phyloP scores from a whole-genome alignment of 2,888 invertebrate species.

The Macroteleia sp. region DNA sequence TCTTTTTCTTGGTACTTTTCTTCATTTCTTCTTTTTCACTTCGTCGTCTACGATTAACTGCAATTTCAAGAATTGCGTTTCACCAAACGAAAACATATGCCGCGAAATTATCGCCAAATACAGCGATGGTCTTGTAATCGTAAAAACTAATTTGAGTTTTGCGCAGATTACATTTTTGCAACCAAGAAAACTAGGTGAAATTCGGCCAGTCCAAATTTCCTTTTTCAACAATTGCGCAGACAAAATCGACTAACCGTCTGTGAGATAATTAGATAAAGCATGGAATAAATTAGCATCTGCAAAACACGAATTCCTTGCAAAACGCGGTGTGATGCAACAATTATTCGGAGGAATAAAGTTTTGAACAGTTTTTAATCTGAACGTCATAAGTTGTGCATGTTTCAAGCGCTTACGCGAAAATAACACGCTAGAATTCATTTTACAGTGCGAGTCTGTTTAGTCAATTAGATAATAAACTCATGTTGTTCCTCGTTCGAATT shows the following conservation, averaged over 20 bases:
- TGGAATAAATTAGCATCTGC: constrained; percentile 19
- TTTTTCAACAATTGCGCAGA: background rate
- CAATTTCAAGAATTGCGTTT: background rate
- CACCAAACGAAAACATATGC: background rate
- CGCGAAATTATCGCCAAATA: too few species aligned
- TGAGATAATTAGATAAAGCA: constrained; percentile 29
- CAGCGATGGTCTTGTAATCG: background rate
- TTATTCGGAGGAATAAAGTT: constrained; percentile 25
- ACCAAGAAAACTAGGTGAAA: background rate
- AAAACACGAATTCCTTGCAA: constrained; percentile 11
- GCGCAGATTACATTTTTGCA: background rate
- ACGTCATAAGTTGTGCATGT: constrained; percentile 26
- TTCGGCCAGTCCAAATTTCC: background rate
- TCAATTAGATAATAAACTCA: constrained; percentile 40
- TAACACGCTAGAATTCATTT: constrained; percentile 38
- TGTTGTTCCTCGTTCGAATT: too few species aligned
- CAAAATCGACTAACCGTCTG: background rate
- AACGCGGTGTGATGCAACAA: constrained; percentile 30
- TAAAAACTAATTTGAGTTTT: background rate
- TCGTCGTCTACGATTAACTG: background rate
- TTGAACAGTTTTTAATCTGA: constrained; percentile 36
- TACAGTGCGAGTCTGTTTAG: constrained; percentile 25
- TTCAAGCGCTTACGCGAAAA: constrained; percentile 28
- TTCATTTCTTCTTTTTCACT: constrained; percentile 1
- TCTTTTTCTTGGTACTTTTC: too few species aligned